phyloP scores from a whole-genome alignment of 2,113 vertebrate genomes.

The Psittacula cyanocephala region DNA sequence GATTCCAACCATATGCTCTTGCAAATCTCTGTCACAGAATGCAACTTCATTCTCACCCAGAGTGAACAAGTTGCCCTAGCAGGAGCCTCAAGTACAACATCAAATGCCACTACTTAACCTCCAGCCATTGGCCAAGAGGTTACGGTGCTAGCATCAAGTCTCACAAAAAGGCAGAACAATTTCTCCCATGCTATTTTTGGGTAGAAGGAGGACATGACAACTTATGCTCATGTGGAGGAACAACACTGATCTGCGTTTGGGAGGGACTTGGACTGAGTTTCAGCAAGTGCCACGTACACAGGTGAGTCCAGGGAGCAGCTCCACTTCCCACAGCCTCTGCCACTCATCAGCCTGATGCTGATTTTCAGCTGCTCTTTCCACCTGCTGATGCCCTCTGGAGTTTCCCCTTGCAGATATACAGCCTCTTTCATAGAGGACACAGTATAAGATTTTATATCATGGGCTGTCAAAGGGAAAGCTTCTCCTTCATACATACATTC shows the following conservation, averaged over 20 bases:
- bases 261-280: not conserved
- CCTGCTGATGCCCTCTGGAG: not conserved
- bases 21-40: not conserved
- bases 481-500: not conserved
- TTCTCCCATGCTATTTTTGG: not conserved
- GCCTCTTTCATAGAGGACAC: not conserved
- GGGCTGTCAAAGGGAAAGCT: not conserved
- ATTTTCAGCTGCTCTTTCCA: not conserved
- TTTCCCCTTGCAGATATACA: not conserved
- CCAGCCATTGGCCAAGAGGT: not conserved
- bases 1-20: not conserved
- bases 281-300: not conserved
- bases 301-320: too few species aligned
- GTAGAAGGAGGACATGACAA: not conserved
- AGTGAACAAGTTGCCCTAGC: not conserved
- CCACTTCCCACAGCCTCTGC: not conserved
- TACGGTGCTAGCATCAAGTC: not conserved
- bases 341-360: not conserved
- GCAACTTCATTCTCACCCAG: not conserved
- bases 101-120: not conserved
- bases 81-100: not conserved
- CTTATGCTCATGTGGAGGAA: rapidly evolving
- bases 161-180: not conserved
- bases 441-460: not conserved
- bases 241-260: not conserved